Evolutionary conservation across 2,888 invertebrate species (phyloP).

Genomic region (Plemyria rubiginata): DNA sequence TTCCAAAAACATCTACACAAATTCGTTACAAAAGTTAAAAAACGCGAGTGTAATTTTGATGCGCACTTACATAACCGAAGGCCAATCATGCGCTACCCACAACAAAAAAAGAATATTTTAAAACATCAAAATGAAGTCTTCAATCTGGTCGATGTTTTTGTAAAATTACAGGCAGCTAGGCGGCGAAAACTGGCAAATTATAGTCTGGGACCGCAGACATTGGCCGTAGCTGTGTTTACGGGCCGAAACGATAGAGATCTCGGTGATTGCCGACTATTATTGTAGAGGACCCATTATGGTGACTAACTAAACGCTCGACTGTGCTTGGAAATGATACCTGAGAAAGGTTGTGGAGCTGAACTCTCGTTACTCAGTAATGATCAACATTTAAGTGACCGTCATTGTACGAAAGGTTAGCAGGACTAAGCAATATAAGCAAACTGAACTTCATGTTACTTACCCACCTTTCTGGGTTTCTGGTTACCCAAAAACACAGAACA

Average conservation of each 20-base stretch:
- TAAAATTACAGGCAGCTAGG: constrained; percentile 78
- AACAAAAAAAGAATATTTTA: constrained; percentile 58
- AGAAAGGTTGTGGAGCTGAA: constrained; percentile 25
- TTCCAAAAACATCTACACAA: constrained; percentile 51
- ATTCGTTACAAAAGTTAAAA: constrained; percentile 56
- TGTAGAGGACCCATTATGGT: constrained; percentile 64
- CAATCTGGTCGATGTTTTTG: constrained; percentile 66
- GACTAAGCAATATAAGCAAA: too few relatives aligned
- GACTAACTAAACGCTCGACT: constrained; percentile 53
- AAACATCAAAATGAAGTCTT: constrained; percentile 72
- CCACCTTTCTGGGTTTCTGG: too few relatives aligned
- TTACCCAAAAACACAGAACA: neutral
- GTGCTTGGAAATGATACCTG: constrained; percentile 39
- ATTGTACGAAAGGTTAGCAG: constrained; percentile 11
- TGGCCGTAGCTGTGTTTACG: constrained; percentile 59
- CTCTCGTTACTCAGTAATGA: constrained; percentile 31
- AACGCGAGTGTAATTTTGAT: constrained; percentile 31
- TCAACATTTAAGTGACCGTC: constrained; percentile 32
- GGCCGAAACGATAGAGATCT: constrained; percentile 64
- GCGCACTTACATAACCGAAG: constrained; percentile 56
- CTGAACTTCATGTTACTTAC: too few relatives aligned
- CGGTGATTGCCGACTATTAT: constrained; percentile 66
- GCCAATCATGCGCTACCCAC: constrained; percentile 54
- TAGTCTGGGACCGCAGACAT: constrained; percentile 69
- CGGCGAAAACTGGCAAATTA: constrained; percentile 81